phyloP scores from a whole-genome alignment of 2,113 vertebrate species.

The Cichladusa arquata region DNA sequence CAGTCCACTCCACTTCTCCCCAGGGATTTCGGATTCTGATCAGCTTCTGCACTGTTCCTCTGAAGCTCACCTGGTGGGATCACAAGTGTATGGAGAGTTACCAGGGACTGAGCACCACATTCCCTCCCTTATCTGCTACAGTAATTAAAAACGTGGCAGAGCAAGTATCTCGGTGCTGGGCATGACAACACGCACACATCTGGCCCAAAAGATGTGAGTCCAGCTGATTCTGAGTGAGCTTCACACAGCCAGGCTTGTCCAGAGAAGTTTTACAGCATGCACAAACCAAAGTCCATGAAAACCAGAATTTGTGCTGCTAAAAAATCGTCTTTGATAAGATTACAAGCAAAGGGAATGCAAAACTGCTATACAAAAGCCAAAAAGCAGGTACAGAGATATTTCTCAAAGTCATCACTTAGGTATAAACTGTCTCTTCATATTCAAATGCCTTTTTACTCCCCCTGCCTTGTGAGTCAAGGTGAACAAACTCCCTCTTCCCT shows the following conservation, averaged over 20 bases:
- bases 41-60: conserved; percentile 83
- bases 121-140: background rate
- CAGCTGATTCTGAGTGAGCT: background rate
- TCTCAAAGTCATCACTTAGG: background rate
- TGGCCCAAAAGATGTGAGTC: background rate
- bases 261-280: background rate
- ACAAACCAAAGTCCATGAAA: background rate
- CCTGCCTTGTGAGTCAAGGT: background rate
- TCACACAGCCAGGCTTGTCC: background rate
- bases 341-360: background rate
- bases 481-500: background rate
- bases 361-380: background rate
- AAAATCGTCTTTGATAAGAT: background rate
- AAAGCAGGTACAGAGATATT: background rate
- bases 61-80: conserved; percentile 81
- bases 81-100: background rate
- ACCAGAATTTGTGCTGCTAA: background rate
- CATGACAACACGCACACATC: background rate
- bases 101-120: background rate
- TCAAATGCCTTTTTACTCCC: background rate
- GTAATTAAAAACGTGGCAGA: background rate
- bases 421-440: background rate
- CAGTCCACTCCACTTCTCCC: conserved; percentile 97
- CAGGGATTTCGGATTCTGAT: conserved; percentile 92
- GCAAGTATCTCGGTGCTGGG: background rate